Evolutionary conservation across 2,113 vertebrate genomes (phyloP).

Genomic region (Brachyistius frenatus): DNA sequence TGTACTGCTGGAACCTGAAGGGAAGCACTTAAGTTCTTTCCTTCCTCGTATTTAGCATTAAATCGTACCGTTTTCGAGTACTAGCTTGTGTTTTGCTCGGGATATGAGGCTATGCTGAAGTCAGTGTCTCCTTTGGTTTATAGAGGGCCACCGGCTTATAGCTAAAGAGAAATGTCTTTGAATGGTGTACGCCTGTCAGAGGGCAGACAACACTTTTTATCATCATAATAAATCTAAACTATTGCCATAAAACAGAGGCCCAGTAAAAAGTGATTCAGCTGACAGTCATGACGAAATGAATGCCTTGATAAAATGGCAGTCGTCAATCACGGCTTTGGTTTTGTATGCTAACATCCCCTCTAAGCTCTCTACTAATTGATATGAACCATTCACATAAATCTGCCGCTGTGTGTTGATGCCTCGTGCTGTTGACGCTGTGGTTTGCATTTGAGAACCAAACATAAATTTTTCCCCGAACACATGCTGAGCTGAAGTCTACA

Average conservation of each 20-base stretch:
- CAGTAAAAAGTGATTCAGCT: constrained; percentile 70
- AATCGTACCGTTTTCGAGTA: constrained; percentile 5
- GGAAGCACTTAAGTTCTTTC: neutral
- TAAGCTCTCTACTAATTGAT: constrained; percentile 71
- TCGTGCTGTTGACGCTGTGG: constrained; percentile 39
- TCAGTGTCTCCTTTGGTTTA: constrained; percentile 55
- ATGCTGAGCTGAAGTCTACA: neutral
- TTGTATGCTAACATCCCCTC: constrained; percentile 50
- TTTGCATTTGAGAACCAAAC: constrained; percentile 33
- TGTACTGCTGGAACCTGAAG: constrained; percentile 20
- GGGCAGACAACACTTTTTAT: constrained; percentile 71
- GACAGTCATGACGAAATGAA: constrained; percentile 77
- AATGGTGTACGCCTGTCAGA: constrained; percentile 40
- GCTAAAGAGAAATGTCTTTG: constrained; percentile 50
- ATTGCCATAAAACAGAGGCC: constrained; percentile 63
- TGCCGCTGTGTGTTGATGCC: constrained; percentile 40
- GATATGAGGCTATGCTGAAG: constrained; percentile 8
- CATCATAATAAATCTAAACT: constrained; percentile 75
- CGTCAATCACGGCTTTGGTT: constrained; percentile 73
- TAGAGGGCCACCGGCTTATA: constrained; percentile 16
- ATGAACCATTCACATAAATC: constrained; percentile 71
- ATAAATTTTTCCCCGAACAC: constrained; percentile 21
- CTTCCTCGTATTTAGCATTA: constrained; percentile 12
- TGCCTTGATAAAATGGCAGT: constrained; percentile 71
- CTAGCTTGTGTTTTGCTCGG: constrained; percentile 9